A percentile compares a stretch with the other conserved stretches of the same genome.
Evolutionary conservation across 2,113 vertebrate genomes (phyloP).

Genomic region (Laterallus jamaicensis): DNA sequence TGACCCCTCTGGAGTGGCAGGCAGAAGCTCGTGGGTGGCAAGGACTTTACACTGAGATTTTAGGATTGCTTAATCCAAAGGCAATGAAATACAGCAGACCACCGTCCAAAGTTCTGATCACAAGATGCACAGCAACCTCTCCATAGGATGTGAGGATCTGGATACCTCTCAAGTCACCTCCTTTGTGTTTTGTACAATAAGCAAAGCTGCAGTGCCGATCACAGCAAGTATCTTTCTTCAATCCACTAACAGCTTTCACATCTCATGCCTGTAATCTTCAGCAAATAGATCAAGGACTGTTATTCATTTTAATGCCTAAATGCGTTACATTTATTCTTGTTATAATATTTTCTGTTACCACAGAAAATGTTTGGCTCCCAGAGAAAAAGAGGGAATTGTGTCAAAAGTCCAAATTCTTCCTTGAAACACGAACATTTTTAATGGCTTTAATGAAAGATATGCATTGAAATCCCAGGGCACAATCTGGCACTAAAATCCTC

Average conservation of each 20-base stretch:
- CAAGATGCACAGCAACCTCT: background rate
- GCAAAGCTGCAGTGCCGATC: background rate
- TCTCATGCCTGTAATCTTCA: conserved; percentile 39
- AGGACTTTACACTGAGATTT: background rate
- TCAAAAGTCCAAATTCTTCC: conserved; percentile 53
- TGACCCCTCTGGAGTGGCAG: background rate
- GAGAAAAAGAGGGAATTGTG: conserved; percentile 48
- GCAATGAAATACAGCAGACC: background rate
- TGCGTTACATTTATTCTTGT: conserved; percentile 54
- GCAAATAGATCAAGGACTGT: conserved; percentile 55
- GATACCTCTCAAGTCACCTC: background rate
- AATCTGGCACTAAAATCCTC: conserved; percentile 31
- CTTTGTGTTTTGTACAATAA: background rate
- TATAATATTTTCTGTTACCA: conserved; percentile 54
- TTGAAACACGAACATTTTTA: conserved; percentile 33
- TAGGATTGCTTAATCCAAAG: background rate
- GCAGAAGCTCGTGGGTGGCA: background rate
- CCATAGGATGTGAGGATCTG: background rate
- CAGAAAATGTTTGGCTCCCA: conserved; percentile 50
- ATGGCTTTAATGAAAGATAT: conserved; percentile 44
- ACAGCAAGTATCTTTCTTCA: conserved; percentile 17
- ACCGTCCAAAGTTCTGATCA: background rate
- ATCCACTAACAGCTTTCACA: conserved; percentile 40
- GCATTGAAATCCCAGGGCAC: conserved; percentile 17
- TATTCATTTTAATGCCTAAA: conserved; percentile 65